Evolutionary conservation across 1,140 invertebrate species (phyloP).

Genomic region (Calosoma granatense): DNA sequence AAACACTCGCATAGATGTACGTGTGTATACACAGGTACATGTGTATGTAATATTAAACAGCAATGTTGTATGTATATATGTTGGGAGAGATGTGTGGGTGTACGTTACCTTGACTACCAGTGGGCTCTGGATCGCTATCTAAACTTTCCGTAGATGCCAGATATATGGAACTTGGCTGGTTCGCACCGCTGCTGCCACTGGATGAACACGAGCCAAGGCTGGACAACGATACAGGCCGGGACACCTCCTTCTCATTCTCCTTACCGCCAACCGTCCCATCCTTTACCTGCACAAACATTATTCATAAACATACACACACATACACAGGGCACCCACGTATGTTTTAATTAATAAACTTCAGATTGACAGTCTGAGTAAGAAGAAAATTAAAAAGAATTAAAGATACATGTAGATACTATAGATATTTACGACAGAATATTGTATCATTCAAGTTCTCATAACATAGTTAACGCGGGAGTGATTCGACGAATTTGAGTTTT

Average conservation of each 20-base stretch:
- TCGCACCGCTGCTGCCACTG: constrained; percentile 44
- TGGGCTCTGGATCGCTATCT: constrained; percentile 40
- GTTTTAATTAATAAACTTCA: too few species aligned
- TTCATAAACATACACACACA: too few species aligned
- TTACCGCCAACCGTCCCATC: not conserved
- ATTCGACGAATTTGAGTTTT: too few species aligned
- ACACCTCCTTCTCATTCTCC: constrained; percentile 23
- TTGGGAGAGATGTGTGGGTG: constrained; percentile 28
- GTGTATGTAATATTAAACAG: too few species aligned
- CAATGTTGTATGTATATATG: constrained; percentile 11
- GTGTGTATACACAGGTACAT: too few species aligned
- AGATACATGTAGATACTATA: too few species aligned
- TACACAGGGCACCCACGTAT: too few species aligned
- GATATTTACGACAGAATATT: too few species aligned
- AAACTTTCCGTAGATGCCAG: constrained; percentile 34
- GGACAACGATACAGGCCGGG: constrained; percentile 31
- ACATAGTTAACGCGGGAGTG: too few species aligned
- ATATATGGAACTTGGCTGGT: constrained; percentile 30
- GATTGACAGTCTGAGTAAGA: too few species aligned
- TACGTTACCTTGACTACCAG: constrained; percentile 36
- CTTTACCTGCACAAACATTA: not conserved
- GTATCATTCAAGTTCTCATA: too few species aligned
- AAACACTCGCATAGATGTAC: constrained; percentile 17
- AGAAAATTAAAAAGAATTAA: too few species aligned
- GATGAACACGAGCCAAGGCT: constrained; percentile 39